phyloP scores from a whole-genome alignment of 2,113 vertebrate species.

The Triplophysa siluroides region DNA sequence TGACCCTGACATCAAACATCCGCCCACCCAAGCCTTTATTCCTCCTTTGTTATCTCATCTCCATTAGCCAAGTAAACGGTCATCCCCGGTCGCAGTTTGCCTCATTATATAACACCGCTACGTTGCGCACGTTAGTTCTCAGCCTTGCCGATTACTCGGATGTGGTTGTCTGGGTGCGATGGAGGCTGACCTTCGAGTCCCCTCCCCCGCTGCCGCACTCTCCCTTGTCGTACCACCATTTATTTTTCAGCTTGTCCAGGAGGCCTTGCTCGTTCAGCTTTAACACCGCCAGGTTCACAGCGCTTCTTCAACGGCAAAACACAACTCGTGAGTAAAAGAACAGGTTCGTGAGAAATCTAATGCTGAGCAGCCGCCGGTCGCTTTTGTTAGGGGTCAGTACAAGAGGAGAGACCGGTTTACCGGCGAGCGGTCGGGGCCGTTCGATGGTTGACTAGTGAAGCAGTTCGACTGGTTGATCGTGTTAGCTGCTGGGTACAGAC shows the following conservation, averaged over 20 bases:
- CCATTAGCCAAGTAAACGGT: slow-evolving; percentile 76
- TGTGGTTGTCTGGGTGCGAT: slow-evolving; percentile 95
- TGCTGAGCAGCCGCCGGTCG: slow-evolving; percentile 31
- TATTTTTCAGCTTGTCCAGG: slow-evolving; percentile 99
- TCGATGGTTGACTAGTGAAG: slow-evolving; percentile 28
- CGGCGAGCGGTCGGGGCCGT: slow-evolving; percentile 59
- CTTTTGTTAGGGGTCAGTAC: slow-evolving; percentile 78
- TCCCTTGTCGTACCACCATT: slow-evolving; percentile 99
- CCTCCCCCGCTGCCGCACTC: slow-evolving; percentile 99
- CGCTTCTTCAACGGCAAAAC: slow-evolving; percentile 96
- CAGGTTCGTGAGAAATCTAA: slow-evolving; percentile 87
- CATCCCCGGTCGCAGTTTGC: slow-evolving; percentile 69
- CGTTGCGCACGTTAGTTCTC: slow-evolving; percentile 57
- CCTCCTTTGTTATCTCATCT: slow-evolving; percentile 50
- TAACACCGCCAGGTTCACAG: slow-evolving; percentile 98
- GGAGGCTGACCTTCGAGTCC: slow-evolving; percentile 99
- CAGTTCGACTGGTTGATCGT: slow-evolving; percentile 15
- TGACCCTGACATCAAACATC: slow-evolving; percentile 2
- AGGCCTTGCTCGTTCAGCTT: slow-evolving; percentile 99
- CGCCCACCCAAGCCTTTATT: not conserved
- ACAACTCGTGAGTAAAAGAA: slow-evolving; percentile 91
- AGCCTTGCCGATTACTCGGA: slow-evolving; percentile 99
- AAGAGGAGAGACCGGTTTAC: slow-evolving; percentile 89
- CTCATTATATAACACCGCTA: slow-evolving; percentile 23
- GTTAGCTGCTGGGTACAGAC: slow-evolving; percentile 58